Conservation (phyloP, 2,797 vertebrate genomes). For the Channallabes apus region DNA sequence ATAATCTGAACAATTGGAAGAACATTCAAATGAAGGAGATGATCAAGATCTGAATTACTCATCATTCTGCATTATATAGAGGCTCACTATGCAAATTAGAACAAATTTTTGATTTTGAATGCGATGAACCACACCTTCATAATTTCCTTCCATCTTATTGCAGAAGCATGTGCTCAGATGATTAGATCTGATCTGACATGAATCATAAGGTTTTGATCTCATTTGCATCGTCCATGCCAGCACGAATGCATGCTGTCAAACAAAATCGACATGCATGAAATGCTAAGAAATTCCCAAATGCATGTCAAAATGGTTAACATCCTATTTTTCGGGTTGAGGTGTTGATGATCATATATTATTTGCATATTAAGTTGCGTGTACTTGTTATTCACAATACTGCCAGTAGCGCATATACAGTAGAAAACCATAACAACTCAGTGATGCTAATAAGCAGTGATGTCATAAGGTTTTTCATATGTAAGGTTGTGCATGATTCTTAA, state of each 20-base stretch:
- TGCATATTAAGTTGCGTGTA: not conserved
- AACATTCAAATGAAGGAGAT: not conserved
- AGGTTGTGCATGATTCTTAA: slow-evolving; percentile 14
- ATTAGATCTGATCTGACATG: not conserved
- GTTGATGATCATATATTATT: not conserved
- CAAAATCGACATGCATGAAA: not conserved
- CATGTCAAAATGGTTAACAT: not conserved
- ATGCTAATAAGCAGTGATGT: slow-evolving; percentile 55
- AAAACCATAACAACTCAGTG: not conserved
- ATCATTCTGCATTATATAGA: not conserved
- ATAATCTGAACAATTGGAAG: not conserved
- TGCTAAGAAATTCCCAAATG: not conserved
- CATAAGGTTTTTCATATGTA: slow-evolving; percentile 59
- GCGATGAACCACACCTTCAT: not conserved
- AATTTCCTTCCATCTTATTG: not conserved
- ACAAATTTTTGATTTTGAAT: not conserved
- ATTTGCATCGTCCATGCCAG: not conserved
- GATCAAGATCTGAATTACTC: not conserved
- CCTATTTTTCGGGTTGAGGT: not conserved
- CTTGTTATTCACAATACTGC: not conserved
- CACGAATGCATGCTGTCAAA: not conserved
- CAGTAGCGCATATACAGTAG: not conserved
- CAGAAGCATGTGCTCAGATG: not conserved
- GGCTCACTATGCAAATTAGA: not conserved
- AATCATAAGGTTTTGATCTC: not conserved